Percentiles rank a stretch among this genome's conserved stretches.
phyloP scores from a whole-genome alignment of 2,113 vertebrate genomes.

The Caretta caretta region DNA sequence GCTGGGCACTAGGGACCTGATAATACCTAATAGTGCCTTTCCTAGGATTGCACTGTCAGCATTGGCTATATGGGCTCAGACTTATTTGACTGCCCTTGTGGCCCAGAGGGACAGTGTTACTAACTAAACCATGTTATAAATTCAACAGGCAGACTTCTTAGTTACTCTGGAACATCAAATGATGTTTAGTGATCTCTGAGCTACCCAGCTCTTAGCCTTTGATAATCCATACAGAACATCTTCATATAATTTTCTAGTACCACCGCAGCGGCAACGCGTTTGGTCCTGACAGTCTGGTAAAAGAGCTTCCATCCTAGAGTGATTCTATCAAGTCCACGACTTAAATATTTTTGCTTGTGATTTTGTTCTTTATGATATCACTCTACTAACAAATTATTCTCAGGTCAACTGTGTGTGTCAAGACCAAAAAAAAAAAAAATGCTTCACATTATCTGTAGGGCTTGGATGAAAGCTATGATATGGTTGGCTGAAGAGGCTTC shows the following conservation, averaged over 20 bases:
- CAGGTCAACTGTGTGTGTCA: background rate
- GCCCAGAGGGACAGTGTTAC: background rate
- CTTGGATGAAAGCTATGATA: background rate
- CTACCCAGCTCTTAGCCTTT: background rate
- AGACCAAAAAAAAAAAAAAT: background rate
- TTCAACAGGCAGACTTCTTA: background rate
- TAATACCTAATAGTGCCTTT: background rate
- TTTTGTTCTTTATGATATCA: background rate
- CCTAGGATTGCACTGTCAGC: rapidly evolving
- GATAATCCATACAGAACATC: background rate
- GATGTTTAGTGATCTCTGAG: background rate
- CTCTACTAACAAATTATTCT: background rate
- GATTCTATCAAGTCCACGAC: background rate
- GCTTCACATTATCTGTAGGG: background rate
- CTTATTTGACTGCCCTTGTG: background rate
- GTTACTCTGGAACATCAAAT: background rate
- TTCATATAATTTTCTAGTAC: background rate
- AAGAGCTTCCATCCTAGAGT: background rate
- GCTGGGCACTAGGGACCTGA: background rate
- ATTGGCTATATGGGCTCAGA: background rate
- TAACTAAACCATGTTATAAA: background rate
- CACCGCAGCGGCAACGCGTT: background rate
- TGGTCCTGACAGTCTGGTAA: background rate
- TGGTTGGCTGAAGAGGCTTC: background rate
- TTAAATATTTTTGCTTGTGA: background rate